Evolutionary conservation across 2,113 vertebrate species (phyloP), one percentile per base, ranked within the genome.

Genomic region (Entosphenus tridentatus): DNA sequence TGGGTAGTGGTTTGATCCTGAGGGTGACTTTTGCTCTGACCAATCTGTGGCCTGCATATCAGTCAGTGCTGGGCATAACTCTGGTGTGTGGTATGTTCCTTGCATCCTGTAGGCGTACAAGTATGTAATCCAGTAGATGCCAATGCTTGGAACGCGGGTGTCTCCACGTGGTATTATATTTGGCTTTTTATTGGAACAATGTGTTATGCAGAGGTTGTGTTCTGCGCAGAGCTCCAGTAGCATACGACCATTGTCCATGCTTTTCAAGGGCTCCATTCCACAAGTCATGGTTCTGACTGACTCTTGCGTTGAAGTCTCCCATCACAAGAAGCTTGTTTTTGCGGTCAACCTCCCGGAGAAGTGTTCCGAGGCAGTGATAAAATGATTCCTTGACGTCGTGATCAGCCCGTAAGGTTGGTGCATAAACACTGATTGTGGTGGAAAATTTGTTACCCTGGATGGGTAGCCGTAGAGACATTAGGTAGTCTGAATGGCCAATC

Each of bases 1-100:
- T 65, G 62, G 62, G 62, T 65, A 10, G 62, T 65, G 62, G 21
- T 65, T 65, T 65, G 62, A 65, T 65, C 9, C 21, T 65, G 21
- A 65, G 21, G 8, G 62, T 11, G 21, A 65, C 21, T 65, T 65
- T 65, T n/a, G 62, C 62, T 65, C 62, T n/a, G 21, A 65, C 62
- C 62, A 65, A 65, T 21, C 8, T 65, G 62, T 11, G 62, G 13
- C 8, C 58, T 14, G 58, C 8, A 17, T 62, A 62, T 13, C 13
- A 62, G 58, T 62, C 58, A 62, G 58, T 8, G 16, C 3, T 62
- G 58, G 58, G 58, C 58, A 62, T 14, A 8, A 62, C 58, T 62
- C 39, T 6, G 58, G 58, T 62, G 58, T 62, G 58, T 62, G 16
- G 58, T 62, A 62, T 17, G 58, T 62, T 17, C 58, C 16, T 13